A percentile compares a stretch with the other conserved stretches of the same genome.
These are phyloP conservation scores for Holothuria glaberrima DNA, from an alignment of 35 echinoderm and acorn worm species.

Conservation along the genomic window DNA sequence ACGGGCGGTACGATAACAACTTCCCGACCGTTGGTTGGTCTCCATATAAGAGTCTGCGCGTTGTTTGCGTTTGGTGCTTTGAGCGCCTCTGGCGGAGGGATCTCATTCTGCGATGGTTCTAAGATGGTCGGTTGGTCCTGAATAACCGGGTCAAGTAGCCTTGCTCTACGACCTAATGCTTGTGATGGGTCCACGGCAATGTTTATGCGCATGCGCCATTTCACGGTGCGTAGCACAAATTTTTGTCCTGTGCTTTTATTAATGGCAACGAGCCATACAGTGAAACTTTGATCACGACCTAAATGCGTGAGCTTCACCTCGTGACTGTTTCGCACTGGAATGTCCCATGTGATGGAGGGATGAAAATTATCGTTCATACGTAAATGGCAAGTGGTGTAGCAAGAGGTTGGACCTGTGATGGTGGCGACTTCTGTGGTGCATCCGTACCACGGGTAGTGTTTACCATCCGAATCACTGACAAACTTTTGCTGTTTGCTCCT, in stretches of 20 bases:
- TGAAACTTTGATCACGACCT: slow-evolving; percentile 95
- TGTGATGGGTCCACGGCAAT: slow-evolving; percentile 86
- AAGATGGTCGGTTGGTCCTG: slow-evolving; percentile 93
- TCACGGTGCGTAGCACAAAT: slow-evolving; percentile 93
- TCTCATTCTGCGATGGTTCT: slow-evolving; percentile 83
- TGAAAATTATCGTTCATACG: slow-evolving; percentile 99
- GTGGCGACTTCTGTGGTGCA: slow-evolving; percentile 98
- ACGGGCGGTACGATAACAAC: slow-evolving; percentile 94
- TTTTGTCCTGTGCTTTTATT: slow-evolving; percentile 96
- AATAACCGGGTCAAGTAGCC: slow-evolving; percentile 81
- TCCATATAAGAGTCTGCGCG: slow-evolving; percentile 96
- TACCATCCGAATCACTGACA: slow-evolving; percentile 96
- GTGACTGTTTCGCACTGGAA: slow-evolving; percentile 93
- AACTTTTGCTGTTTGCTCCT: slow-evolving; percentile 84
- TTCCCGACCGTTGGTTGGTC: slow-evolving; percentile 78
- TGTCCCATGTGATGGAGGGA: slow-evolving; percentile 97
- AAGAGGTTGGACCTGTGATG: slow-evolving; percentile 86
- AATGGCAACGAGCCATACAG: slow-evolving; percentile 83
- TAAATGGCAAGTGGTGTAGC: slow-evolving; percentile 91
- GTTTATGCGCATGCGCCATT: slow-evolving; percentile 98
- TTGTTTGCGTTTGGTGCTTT: slow-evolving; percentile 98
- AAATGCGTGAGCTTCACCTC: slow-evolving; percentile 86
- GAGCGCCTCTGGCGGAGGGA: slow-evolving; percentile 89
- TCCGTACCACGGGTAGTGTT: slow-evolving; percentile 99
- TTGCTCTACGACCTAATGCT: slow-evolving; percentile 79